These are phyloP conservation scores for Cyclargus thomasi DNA, from an alignment of 1,140 invertebrate genomes.

Conservation along the genomic window DNA sequence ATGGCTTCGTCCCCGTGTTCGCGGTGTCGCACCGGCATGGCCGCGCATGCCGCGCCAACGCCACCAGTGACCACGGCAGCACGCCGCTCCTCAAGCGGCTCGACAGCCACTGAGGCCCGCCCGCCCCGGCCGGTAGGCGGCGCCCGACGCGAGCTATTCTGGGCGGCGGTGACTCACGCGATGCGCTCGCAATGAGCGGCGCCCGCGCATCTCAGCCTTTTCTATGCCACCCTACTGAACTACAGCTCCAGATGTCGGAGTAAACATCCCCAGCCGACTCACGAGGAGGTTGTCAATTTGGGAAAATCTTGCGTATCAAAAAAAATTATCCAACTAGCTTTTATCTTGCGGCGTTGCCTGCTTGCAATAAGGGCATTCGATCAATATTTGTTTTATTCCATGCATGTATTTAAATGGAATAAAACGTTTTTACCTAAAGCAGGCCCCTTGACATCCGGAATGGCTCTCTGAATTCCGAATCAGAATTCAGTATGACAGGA, in stretches of 20 bases:
- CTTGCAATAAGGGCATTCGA: too few relatives aligned
- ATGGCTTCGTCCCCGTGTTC: slow-evolving; percentile 61
- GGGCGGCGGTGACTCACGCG: slow-evolving; percentile 63
- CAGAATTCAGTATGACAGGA: too few relatives aligned
- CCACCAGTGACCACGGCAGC: slow-evolving; percentile 54
- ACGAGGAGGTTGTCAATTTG: not conserved
- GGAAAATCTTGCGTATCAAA: too few relatives aligned
- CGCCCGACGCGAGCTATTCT: slow-evolving; percentile 68
- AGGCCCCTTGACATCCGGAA: too few relatives aligned
- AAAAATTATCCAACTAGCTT: too few relatives aligned
- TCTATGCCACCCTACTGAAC: slow-evolving; percentile 36
- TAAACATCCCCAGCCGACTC: not conserved
- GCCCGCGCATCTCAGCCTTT: slow-evolving; percentile 61
- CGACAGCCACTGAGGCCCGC: slow-evolving; percentile 68
- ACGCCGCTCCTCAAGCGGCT: slow-evolving; percentile 57
- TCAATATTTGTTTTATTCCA: too few relatives aligned
- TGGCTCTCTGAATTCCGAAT: too few relatives aligned
- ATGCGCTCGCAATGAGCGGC: slow-evolving; percentile 45
- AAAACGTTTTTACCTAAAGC: too few relatives aligned
- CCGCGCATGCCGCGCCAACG: slow-evolving; percentile 70
- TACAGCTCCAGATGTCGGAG: slow-evolving; percentile 27
- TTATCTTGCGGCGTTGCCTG: too few relatives aligned
- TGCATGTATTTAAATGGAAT: too few relatives aligned
- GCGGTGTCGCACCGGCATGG: slow-evolving; percentile 73
- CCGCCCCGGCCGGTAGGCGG: slow-evolving; percentile 66